Base-by-base conservation (phyloP, 2,888 invertebrate species). In the Minunthozetes semirufus region DNA sequence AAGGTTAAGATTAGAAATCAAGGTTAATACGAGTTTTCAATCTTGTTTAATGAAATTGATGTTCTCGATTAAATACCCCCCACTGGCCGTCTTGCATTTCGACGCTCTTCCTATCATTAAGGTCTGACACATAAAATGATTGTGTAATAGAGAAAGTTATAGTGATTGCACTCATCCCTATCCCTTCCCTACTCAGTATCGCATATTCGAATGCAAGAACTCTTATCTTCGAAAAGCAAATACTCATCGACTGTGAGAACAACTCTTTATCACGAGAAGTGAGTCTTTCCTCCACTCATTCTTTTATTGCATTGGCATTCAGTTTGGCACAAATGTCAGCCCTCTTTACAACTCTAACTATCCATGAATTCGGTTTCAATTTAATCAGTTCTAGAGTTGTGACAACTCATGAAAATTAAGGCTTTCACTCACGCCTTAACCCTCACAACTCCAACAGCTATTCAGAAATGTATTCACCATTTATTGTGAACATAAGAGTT, bases 31-130 rank as follows among this genome's bases (percentile, higher is more conserved):
- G n/a, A n/a, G n/a, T n/a, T n/a, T n/a, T n/a, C n/a, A n/a, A n/a
- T n/a, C n/a, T n/a, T n/a, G n/a, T n/a, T n/a, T n/a, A n/a, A n/a
- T n/a, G 53, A 53, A n/a, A 11, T 53, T 11, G 19, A 19, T 53
- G n/a, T 53, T 53, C 13, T 6, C 46, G 11, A 19, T 53, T 33
- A 33, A 27, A n/a, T 17, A 33, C 33, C 33, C 9, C 9, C 33
- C 11, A 8, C 13, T 42, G 42, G 1, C 42, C 42, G 11, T 42
- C 42, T 13, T 42, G 42, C 8, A 33, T 42, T 42, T 42, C 1
- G 42, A 42, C 11, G 42, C n/a, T n/a, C 27, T n/a, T 38, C 46
- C 42, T 68, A 68, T 68, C 68, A 68, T 68, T 68, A 68, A 33
- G 13, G 42, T 1, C 8, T 68, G 68, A 42, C 38, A 42, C 42